Conservation (phyloP, 2,797 vertebrate species). For the Molossus molossus region DNA sequence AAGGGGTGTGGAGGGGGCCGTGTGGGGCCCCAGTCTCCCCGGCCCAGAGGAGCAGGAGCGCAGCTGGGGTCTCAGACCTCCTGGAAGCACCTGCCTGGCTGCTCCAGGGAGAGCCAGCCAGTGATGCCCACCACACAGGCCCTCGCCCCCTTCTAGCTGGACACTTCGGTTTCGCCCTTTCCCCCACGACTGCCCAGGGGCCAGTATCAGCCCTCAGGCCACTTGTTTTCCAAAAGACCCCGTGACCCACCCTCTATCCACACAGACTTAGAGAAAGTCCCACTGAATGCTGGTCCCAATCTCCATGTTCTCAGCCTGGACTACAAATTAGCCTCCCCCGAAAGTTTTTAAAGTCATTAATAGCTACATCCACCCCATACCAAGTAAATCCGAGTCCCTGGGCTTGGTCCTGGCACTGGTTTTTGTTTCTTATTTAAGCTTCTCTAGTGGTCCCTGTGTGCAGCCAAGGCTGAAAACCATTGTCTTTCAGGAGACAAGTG, state of each 20-base stretch:
- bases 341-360: neutral
- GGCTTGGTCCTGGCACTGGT: neutral
- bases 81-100: neutral
- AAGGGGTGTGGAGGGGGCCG: neutral
- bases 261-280: neutral
- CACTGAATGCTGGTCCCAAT: neutral
- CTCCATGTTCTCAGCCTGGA: neutral
- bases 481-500: neutral
- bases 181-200: neutral
- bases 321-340: neutral
- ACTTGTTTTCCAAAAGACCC: neutral
- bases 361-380: neutral
- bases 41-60: neutral
- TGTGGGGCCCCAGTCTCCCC: neutral
- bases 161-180: neutral
- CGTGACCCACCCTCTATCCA: neutral
- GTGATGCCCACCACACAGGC: too few species aligned
- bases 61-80: neutral
- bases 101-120: neutral
- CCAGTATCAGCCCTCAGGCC: neutral
- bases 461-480: neutral
- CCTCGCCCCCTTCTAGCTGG: neutral
- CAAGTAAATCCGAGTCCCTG: neutral
- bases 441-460: neutral
- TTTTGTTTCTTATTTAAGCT: neutral